phyloP scores from a whole-genome alignment of 2,888 invertebrate species.

The Ectemnius lituratus region DNA sequence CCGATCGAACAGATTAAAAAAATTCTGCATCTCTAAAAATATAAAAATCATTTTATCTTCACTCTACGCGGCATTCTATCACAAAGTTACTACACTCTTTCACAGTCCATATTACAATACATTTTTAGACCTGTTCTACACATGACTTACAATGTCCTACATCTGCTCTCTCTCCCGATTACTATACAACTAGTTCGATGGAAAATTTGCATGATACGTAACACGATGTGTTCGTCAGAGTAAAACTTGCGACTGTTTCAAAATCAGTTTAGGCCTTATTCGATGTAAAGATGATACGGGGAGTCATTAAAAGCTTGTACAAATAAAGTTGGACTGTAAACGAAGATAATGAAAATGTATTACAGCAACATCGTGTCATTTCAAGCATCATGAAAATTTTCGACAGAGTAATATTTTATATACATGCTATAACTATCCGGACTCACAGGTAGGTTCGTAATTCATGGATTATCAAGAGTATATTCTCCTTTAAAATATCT shows the following conservation, averaged over 20 bases:
- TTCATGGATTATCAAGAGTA: slow-evolving; percentile 53
- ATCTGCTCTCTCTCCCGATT: slow-evolving; percentile 18
- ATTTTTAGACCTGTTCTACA: slow-evolving; percentile 30
- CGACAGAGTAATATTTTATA: slow-evolving; percentile 27
- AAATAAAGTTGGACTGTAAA: neutral
- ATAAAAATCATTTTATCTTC: slow-evolving; percentile 43
- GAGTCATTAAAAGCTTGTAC: neutral
- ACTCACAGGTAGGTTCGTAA: slow-evolving; percentile 52
- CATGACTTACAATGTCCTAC: slow-evolving; percentile 20
- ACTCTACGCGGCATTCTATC: slow-evolving; percentile 47
- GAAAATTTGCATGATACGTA: slow-evolving; percentile 46
- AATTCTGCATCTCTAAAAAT: slow-evolving; percentile 40
- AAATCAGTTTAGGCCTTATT: too few species aligned
- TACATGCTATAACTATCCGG: slow-evolving; percentile 35
- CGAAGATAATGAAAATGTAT: neutral
- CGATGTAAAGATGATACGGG: too few species aligned
- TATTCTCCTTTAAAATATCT: slow-evolving; percentile 55
- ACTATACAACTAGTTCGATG: slow-evolving; percentile 28
- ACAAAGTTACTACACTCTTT: slow-evolving; percentile 50
- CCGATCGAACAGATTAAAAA: slow-evolving; percentile 41
- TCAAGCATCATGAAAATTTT: slow-evolving; percentile 45
- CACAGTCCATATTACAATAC: slow-evolving; percentile 46
- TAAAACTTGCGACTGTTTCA: neutral
- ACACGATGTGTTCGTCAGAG: slow-evolving; percentile 16
- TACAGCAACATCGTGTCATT: slow-evolving; percentile 11